Evolutionary conservation across 2,113 vertebrate species (phyloP), one percentile per base, ranked within the genome.

Genomic region (Ursus arctos): DNA sequence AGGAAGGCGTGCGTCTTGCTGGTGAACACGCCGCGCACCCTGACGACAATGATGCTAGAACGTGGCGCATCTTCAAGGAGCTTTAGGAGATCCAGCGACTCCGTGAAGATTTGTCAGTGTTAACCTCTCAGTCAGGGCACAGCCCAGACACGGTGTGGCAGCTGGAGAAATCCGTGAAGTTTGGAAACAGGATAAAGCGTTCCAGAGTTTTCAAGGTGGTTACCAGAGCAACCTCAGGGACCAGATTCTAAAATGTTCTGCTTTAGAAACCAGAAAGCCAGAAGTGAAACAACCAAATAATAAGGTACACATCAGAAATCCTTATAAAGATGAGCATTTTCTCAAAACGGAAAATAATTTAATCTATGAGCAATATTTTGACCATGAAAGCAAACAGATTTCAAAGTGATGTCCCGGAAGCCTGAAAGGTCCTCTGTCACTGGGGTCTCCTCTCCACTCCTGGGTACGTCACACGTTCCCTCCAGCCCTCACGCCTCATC

Each of bases 201-300:
- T 91, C 76, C 4, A 0, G 72, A 94, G 81, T 95, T 97, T 95
- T 92, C 84, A 95, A 98, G 95, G 93, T 96, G 88, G 97, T 98
- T 98, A 61, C 97, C 93, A 94, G 93, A 91, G 94, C 91, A 98
- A 97, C 96, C 94, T 61, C 61, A 13, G 94, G 71, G 86, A 76
- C 80, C 76, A 92, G 80, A 91, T 86, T 90, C 77, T 80, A 43
- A 92, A 91, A 72, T 11, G 5, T 95, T 97, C 97, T 98, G 97
- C 97, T 98, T 97, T 97, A 93, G 95, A 97, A 97, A 96, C 47
- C 84, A 91, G 72, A 96, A 81, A 95, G 51, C 16, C 85, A 90
- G 43, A 55, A 88, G 81, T 40, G 67, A 94, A 91, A 97, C 77
- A 93, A 97, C n/a, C 65, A 84, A 91, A 96, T 93, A 97, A 94